A percentile compares a stretch with the other conserved stretches of the same genome.
Evolutionary conservation across 2,888 invertebrate genomes (phyloP).

Genomic region (Pollenia angustigena): DNA sequence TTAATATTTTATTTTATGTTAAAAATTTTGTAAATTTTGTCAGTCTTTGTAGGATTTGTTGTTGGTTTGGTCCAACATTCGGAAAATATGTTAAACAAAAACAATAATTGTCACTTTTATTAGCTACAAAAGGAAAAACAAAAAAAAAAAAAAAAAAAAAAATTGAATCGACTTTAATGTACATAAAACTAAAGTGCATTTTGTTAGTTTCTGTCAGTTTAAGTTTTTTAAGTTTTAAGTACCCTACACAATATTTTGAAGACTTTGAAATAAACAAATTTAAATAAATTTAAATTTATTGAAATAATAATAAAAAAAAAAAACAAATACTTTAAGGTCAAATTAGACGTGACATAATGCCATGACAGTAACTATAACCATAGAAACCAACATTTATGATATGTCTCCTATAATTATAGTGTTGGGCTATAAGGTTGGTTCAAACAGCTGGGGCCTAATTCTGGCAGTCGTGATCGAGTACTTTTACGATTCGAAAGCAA

Average conservation of each 20-base stretch:
- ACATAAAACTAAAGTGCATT: background rate
- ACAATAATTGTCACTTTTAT: slow-evolving; percentile 51
- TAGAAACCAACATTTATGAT: no score
- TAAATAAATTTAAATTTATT: no score
- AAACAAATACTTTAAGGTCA: no score
- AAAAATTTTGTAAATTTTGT: slow-evolving; percentile 17
- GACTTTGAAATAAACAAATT: no score
- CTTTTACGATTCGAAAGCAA: no score
- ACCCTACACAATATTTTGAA: background rate
- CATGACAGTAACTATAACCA: no score
- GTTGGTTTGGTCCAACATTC: slow-evolving; percentile 3
- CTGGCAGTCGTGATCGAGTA: no score
- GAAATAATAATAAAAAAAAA: no score
- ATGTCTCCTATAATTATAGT: no score
- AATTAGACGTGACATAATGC: no score
- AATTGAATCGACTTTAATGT: slow-evolving; percentile 8
- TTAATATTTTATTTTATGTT: background rate
- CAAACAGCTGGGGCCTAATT: no score
- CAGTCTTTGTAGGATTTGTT: slow-evolving; percentile 9
- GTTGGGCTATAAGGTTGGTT: no score
- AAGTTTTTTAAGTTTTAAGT: background rate
- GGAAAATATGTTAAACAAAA: slow-evolving; percentile 20
- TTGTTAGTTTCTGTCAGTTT: background rate
- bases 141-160: slow-evolving; percentile 1
- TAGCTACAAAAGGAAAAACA: background rate